Conservation (phyloP, 2,888 invertebrate genomes). For the Ormia ochracea region DNA sequence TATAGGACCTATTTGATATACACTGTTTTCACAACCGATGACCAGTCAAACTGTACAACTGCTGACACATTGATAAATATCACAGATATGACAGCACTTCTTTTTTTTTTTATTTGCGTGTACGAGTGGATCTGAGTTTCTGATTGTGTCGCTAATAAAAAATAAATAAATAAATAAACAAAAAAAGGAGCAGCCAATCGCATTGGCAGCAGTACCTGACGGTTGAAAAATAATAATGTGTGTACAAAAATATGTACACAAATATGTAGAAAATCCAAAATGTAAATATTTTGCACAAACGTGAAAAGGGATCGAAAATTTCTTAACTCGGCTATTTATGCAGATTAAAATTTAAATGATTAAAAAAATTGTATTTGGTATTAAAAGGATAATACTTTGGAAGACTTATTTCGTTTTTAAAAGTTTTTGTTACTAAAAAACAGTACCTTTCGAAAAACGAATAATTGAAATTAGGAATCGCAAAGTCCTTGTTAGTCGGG, state of each 20-base stretch:
- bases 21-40: slow-evolving; percentile 4
- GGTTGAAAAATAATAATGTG: neutral
- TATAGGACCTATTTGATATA: neutral
- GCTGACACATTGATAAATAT: slow-evolving; percentile 48
- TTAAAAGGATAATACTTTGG: too few species aligned
- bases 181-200: neutral
- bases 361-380: too few species aligned
- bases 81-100: slow-evolving; percentile 52
- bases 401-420: too few species aligned
- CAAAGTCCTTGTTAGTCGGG: too few species aligned
- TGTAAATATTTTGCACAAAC: neutral
- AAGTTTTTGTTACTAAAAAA: too few species aligned
- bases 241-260: neutral
- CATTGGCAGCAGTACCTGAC: slow-evolving; percentile 27
- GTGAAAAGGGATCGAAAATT: neutral
- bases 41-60: slow-evolving; percentile 13
- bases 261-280: neutral
- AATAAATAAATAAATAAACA: slow-evolving; percentile 18
- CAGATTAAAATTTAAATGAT: too few species aligned
- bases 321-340: neutral
- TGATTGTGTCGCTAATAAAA: slow-evolving; percentile 23
- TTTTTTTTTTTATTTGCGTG: neutral
- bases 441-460: too few species aligned
- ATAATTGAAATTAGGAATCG: too few species aligned
- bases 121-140: neutral